These are phyloP conservation scores for Nycticebus coucang DNA, from an alignment of 2,113 vertebrate genomes.

Conservation along the genomic window DNA sequence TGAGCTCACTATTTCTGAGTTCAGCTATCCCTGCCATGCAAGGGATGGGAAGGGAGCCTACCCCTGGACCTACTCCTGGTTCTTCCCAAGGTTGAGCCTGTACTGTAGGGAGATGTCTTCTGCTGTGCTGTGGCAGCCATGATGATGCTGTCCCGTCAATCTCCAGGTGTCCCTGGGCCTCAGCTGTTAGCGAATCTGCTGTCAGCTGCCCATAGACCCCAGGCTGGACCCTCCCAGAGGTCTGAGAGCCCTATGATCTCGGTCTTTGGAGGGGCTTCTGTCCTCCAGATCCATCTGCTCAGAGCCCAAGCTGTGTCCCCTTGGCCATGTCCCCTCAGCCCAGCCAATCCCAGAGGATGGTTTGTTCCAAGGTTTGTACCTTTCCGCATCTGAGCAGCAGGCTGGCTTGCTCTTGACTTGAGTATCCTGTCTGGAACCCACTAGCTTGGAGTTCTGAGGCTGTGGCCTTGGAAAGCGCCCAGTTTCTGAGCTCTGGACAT, in stretches of 20 bases:
- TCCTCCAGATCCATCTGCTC: not conserved
- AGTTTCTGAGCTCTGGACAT: not conserved
- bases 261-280: not conserved
- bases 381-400: not conserved
- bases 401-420: not conserved
- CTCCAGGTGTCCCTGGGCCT: not conserved
- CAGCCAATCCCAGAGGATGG: not conserved
- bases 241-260: not conserved
- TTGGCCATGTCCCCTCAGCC: not conserved
- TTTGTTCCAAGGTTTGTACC: not conserved
- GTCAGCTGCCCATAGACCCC: not conserved
- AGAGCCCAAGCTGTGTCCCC: not conserved
- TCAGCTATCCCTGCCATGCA: too few relatives aligned
- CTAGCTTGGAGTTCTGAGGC: not conserved
- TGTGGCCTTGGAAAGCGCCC: not conserved
- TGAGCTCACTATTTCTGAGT: too few relatives aligned
- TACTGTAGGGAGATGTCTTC: not conserved
- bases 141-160: too few relatives aligned
- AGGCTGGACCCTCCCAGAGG: not conserved
- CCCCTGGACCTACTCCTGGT: not conserved
- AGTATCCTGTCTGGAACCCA: not conserved
- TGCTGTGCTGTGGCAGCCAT: not conserved
- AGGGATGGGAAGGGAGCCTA: not conserved
- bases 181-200: not conserved
- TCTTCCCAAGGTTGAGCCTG: not conserved